These are phyloP conservation scores for Apodemia zela DNA, from an alignment of 2,888 invertebrate species.

Conservation along the genomic window DNA sequence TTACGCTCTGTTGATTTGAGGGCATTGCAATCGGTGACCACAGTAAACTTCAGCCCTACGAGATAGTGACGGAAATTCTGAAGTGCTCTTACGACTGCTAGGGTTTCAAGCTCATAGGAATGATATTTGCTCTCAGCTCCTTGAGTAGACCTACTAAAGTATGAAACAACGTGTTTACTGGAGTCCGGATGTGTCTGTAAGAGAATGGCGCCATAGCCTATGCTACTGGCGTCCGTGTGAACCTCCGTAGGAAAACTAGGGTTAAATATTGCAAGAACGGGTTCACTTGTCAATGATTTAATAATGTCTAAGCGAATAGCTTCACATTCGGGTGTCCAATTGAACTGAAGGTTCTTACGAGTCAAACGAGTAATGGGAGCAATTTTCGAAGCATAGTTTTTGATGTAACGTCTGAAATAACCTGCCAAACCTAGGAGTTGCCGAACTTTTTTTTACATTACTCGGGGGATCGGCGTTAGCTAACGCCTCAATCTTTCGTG, in stretches of 20 bases:
- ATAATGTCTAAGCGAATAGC: too few species aligned
- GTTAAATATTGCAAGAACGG: conserved; percentile 6
- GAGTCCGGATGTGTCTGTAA: conserved; percentile 1
- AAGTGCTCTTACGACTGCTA: conserved; percentile 33
- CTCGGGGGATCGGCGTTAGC: conserved; percentile 1
- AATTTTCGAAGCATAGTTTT: too few species aligned
- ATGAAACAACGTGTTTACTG: conserved; percentile 25
- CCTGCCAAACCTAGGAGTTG: conserved; percentile 31
- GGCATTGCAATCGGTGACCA: conserved; percentile 13
- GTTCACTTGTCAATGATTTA: neutral
- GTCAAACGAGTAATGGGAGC: too few species aligned
- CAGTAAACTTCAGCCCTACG: conserved; percentile 22
- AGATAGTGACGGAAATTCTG: conserved; percentile 29
- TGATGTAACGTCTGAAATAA: too few species aligned
- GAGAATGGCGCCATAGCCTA: neutral
- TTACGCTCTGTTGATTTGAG: conserved; percentile 36
- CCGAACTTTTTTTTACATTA: conserved; percentile 27
- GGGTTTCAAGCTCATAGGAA: conserved; percentile 33
- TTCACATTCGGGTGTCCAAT: too few species aligned
- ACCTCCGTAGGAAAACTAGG: neutral
- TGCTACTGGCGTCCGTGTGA: conserved; percentile 12
- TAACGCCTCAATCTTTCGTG: conserved; percentile 15
- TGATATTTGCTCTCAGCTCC: conserved; percentile 34
- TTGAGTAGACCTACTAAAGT: conserved; percentile 22
- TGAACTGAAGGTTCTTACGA: too few species aligned